Percentiles rank a stretch among this genome's conserved stretches.
phyloP scores from a whole-genome alignment of 1,140 invertebrate genomes.

The Oscheius sp. region DNA sequence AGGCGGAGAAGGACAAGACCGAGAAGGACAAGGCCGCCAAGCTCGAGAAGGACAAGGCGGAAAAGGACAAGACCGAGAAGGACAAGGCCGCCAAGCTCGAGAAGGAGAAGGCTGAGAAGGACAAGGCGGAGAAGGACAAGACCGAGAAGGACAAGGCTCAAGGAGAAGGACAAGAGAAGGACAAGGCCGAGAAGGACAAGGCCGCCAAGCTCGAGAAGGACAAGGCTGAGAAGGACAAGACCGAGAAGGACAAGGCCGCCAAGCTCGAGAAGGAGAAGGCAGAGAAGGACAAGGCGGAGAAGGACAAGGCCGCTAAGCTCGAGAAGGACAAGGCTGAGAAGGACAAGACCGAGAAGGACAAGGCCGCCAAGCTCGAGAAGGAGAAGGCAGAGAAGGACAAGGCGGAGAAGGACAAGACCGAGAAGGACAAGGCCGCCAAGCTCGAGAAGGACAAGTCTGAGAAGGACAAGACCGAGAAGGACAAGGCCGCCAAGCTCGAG shows the following conservation, averaged over 20 bases:
- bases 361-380: neutral
- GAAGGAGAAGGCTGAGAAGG: neutral
- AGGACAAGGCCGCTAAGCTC: no score
- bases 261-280: no score
- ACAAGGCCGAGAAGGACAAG: conserved; percentile 1
- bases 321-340: conserved; percentile 25
- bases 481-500: neutral
- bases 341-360: neutral
- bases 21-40: neutral
- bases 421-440: neutral
- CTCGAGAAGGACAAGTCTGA: neutral
- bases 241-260: neutral
- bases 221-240: conserved; percentile 14
- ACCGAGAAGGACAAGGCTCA: neutral
- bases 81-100: neutral
- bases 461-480: conserved; percentile 5
- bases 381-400: neutral
- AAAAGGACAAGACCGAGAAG: conserved; percentile 13
- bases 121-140: conserved; percentile 11
- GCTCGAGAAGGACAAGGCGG: neutral
- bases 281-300: neutral
- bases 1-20: conserved; percentile 3
- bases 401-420: no score
- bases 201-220: neutral
- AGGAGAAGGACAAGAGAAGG: no score